A percentile compares a stretch with the other conserved stretches of the same genome.
Conservation (phyloP, 2,888 invertebrate genomes). For the Acanthosoma haemorrhoidale region DNA sequence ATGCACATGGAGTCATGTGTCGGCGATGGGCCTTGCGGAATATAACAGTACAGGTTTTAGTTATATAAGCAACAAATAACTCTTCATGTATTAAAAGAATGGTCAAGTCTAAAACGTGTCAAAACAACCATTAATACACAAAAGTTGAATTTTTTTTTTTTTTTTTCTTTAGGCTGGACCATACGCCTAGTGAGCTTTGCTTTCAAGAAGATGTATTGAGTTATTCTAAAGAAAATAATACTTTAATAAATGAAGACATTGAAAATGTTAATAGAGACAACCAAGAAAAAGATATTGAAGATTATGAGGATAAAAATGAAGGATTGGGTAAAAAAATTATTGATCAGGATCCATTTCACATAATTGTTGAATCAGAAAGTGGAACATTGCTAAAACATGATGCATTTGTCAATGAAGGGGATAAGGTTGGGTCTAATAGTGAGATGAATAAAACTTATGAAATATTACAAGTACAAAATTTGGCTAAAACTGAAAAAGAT, state of each 20-base stretch:
- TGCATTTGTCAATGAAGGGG: conserved; percentile 29
- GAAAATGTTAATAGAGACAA: not conserved
- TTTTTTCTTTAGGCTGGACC: not conserved
- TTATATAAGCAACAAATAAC: too few relatives aligned
- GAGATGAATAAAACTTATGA: conserved; percentile 30
- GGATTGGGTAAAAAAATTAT: not conserved
- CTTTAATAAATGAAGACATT: not conserved
- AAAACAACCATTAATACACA: too few relatives aligned
- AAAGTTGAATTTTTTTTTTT: too few relatives aligned
- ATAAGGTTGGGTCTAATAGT: conserved; percentile 16
- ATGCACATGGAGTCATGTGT: too few relatives aligned
- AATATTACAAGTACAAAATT: conserved; percentile 34
- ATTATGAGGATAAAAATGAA: not conserved
- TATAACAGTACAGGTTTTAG: too few relatives aligned
- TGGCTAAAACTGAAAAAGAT: conserved; percentile 29
- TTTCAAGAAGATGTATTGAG: not conserved
- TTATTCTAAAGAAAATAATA: not conserved
- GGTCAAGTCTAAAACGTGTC: too few relatives aligned
- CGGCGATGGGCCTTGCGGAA: too few relatives aligned
- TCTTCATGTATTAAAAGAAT: too few relatives aligned
- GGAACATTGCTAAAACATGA: conserved; percentile 34
- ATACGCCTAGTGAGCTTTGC: not conserved
- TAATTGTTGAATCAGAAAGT: conserved; percentile 36
- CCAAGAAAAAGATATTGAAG: not conserved
- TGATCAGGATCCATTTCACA: conserved; percentile 32